Base-by-base conservation (phyloP, 2,113 vertebrate genomes). In the Alectura lathami region DNA sequence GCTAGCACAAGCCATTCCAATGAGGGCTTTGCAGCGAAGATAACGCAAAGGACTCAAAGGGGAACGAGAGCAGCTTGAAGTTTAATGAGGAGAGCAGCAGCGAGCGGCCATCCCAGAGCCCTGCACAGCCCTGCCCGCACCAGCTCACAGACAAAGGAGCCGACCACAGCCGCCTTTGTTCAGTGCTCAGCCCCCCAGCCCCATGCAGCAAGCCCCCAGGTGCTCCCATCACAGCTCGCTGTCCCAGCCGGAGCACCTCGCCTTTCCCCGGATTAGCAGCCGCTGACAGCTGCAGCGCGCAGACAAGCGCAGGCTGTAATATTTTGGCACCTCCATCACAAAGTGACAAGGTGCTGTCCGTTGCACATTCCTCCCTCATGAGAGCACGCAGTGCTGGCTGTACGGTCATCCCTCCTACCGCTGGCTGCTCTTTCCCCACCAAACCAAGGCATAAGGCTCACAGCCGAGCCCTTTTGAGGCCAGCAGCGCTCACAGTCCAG, bases 41-140 rank as follows among this genome's bases (percentile, higher is more conserved):
- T 88, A 81, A 93, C 88, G 81, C 56, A 76, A 73, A 84, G 81
- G 80, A 86, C 88, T 96, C 95, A 95, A 95, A 96, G 79, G 72
- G 59, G 70, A 83, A 36, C 0, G 30, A 87, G 50, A 93, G 23
- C 88, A 59, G 95, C 91, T 86, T 93, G 88, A 95, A 95, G 94
- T 96, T 96, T 95, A 96, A 96, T 83, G 94, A 96, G 93, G 63
- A 95, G 34, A 23, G 62, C 23, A 0, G 51, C 7, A 0, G 83
- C 24, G 67, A 89, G 56, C 29, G 0, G 79, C 23, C 34, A 51
- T 73, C 93, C 94, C 5, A 9, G 56, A 34, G 57, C 54, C 11
- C 17, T n/a, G 29, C 54, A 7, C 42, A 48, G 56, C 76, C 38
- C 60, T 43, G 76, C 50, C 60, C 47, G 27, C 13, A 5, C 24